Percentiles rank a stretch among this genome's conserved stretches.
Evolutionary conservation across 2,113 vertebrate species (phyloP).

Genomic region (Rhea americana): DNA sequence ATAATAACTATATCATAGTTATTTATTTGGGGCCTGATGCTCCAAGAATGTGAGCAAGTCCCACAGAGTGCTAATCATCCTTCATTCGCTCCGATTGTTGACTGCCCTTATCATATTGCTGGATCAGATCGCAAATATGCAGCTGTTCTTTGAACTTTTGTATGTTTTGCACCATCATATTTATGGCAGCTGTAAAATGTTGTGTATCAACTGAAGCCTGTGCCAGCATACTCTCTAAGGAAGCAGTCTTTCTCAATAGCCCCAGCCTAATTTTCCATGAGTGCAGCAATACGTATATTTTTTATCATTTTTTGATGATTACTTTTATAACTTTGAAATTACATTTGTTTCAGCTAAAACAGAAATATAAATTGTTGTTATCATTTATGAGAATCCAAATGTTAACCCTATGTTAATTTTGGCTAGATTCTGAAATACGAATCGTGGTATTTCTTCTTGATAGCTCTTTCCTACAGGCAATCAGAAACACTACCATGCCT

Average conservation of each 20-base stretch:
- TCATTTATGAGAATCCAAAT: background rate
- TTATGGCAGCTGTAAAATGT: slow-evolving; percentile 32
- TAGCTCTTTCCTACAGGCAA: no score
- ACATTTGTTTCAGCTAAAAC: background rate
- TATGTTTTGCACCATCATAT: background rate
- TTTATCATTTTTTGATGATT: background rate
- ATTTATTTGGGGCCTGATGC: slow-evolving; percentile 17
- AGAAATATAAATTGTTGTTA: background rate
- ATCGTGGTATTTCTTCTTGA: background rate
- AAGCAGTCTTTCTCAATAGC: background rate
- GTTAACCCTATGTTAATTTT: background rate
- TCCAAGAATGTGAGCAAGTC: slow-evolving; percentile 6
- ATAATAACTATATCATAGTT: background rate
- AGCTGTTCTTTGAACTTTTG: slow-evolving; percentile 38
- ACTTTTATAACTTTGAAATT: background rate
- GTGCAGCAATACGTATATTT: background rate
- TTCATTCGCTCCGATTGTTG: slow-evolving; percentile 14
- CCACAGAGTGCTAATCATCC: background rate
- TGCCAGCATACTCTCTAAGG: background rate
- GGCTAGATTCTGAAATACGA: background rate
- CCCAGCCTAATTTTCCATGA: background rate
- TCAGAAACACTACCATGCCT: background rate
- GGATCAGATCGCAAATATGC: background rate
- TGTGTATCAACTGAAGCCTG: background rate
- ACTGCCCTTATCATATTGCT: background rate